phyloP scores from a whole-genome alignment of 2,888 invertebrate genomes.

The Pteria penguin region DNA sequence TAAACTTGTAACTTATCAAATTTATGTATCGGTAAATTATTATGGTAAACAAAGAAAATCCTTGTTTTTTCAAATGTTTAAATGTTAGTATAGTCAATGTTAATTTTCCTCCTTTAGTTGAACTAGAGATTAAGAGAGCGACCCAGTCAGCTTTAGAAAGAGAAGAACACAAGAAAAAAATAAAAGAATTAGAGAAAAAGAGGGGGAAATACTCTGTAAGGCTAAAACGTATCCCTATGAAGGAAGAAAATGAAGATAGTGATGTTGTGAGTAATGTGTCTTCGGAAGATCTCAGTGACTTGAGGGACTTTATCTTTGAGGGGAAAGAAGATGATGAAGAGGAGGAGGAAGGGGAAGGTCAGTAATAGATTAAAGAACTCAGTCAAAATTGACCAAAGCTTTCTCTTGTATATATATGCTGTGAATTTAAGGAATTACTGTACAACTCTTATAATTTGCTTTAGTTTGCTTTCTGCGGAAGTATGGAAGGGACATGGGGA shows the following conservation, averaged over 20 bases:
- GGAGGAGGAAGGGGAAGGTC: conserved; percentile 2
- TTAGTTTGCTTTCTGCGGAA: no score
- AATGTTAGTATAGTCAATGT: no score
- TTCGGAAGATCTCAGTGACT: conserved; percentile 56
- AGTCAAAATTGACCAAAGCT: no score
- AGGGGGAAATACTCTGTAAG: conserved; percentile 20
- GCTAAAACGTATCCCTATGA: conserved; percentile 8
- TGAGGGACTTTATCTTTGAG: conserved; percentile 39
- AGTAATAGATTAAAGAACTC: no score
- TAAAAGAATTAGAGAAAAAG: conserved; percentile 31
- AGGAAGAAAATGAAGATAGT: conserved; percentile 28
- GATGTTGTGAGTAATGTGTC: conserved; percentile 50
- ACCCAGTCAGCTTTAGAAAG: conserved; percentile 52
- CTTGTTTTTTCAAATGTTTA: no score
- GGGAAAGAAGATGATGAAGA: conserved; percentile 21
- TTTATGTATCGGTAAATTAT: no score
- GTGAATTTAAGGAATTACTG: no score
- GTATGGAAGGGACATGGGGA: no score
- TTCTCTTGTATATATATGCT: no score
- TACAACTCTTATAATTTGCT: no score
- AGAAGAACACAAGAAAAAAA: conserved; percentile 29
- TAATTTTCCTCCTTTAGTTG: conserved; percentile 46
- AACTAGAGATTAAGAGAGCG: conserved; percentile 54
- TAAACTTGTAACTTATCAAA: no score
- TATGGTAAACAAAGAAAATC: no score